Evolutionary conservation across 2,888 invertebrate species (phyloP), one percentile per base, ranked within the genome.

Genomic region (Acleris emargana): DNA sequence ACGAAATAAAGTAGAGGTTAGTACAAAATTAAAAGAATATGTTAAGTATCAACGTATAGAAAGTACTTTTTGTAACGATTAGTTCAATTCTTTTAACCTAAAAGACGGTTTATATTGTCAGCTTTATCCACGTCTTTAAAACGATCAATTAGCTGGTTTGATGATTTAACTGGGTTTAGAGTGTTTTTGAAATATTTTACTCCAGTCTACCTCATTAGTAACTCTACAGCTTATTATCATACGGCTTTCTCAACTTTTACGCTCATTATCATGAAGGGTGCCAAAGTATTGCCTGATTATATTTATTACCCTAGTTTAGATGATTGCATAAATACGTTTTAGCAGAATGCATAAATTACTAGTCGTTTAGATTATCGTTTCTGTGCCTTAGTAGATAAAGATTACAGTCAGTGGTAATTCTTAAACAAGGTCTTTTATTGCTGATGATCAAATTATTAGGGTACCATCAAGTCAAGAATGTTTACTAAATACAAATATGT

Each of bases 161-260:
- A 7, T 45, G 6, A n/a, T n/a, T n/a, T 45, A 17, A 43, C 6
- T 45, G 7, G 7, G 3, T 17, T 17, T 43, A 43, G 11, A 45
- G 1, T 16, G n/a, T 16, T 4, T 49, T 18, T 3, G 9, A 20
- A 18, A 6, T 38, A 38, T 38, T 38, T 38, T 18, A 25, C 13
- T 7, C 42, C 6, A 42, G 17, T 60, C 43, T 28, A 50, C 28
- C 16, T n/a, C 5, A 16, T 60, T 64, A 17, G n/a, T 55, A 60
- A 6, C 59, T 64, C 59, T 20, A 6, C 16, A 49, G 32, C 28
- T 32, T 38, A 62, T 57, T 62, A 45, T 11, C 62, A 55, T 57
- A 61, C 51, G 17, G 50, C 63, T 63, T 67, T 63, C 63, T 50
- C 52, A 55, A 60, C 60, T 67, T 55, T 64, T 62, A 77, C 77